Base-by-base conservation (phyloP, 53 echinoderm and acorn worm genomes). In the Antedon mediterranea region DNA sequence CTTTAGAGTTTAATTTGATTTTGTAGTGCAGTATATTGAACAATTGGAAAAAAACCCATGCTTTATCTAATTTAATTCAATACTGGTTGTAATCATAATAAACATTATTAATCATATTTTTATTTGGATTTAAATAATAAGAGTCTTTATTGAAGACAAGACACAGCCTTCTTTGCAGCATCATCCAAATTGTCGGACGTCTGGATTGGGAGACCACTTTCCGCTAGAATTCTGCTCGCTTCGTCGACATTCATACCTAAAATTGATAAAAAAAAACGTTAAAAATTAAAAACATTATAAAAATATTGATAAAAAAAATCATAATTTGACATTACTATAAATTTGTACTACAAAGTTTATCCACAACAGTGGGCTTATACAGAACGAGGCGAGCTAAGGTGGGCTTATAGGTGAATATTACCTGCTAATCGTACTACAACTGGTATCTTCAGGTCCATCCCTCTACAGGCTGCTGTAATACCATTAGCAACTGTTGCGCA, bases 401-500 rank as follows among this genome's bases (percentile, higher is more conserved):
- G n/a, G n/a, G n/a, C n/a, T n/a, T n/a, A n/a, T n/a, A n/a, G n/a
- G 30, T 75, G 4, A 43, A 20, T 43, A 32, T 75, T 32, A 92
- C 91, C 97, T 79, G 91, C 97, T 88, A 97, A 80, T 76, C 97
- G 85, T 74, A 97, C 97, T 13, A 97, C 92, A 28, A 97, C 76
- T 11, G 97, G 97, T 33, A 97, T 81, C 30, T 84, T 82, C 28
- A 97, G 89, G 43, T 97, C 97, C 89, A 97, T 93, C 43, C 82
- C 82, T 57, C 84, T 84, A 33, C 91, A 92, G 20, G 97, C 97
- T 29, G 91, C 78, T 5, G 91, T 97, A 72, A 97, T 91, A 30
- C 97, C 97, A 84, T 89, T 97, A 41, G 97, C 97, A 71, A 97
- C 89, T 72, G 87, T 89, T 42, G 92, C 87, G 79, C 92, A 92